Evolutionary conservation across 2,113 vertebrate genomes (phyloP), one percentile per base, ranked within the genome.

Genomic region (Polypterus senegalus): DNA sequence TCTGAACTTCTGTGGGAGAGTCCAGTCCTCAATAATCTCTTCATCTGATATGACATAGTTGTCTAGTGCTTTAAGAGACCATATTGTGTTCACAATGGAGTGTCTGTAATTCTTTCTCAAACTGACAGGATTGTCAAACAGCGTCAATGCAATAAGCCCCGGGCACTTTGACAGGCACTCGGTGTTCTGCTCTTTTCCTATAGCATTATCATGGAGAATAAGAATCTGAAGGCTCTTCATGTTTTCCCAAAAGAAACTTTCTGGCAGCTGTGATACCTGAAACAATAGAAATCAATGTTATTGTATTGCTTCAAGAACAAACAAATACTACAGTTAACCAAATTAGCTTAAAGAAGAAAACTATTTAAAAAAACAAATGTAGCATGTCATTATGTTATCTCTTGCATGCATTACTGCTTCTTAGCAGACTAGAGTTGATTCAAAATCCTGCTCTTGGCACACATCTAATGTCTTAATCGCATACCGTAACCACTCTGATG

Each of bases 11-110:
- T 66, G 70, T 46, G 76, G 71, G 65, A 80, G 76, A 43, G 48
- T 47, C 73, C 74, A 80, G 6, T 77, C 75, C 66, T 83, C 78
- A 54, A 79, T 69, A 56, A 83, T 70, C 69, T 83, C 86, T 63
- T 86, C 81, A 67, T 83, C 86, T 59, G 85, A 80, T 70, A 86
- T 72, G 7, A 84, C 71, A 63, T 69, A 69, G 54, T 73, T 66
- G 67, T 81, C 80, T 65, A 79, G 6, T 1, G 81, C 76, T 68
- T 78, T 84, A 10, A 86, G 79, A 61, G 80, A 67, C 75, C 70
- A 74, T 65, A 85, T 71, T 56, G 67, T 75, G 52, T 80, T 82
- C 61, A 85, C 75, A 44, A 80, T 66, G 57, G 67, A 59, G 59
- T 77, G 78, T 57, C 87, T 70, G 61, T 83, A 82, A 61, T 73